Conservation (phyloP, 2,113 vertebrate genomes). For the Cygnus atratus region DNA sequence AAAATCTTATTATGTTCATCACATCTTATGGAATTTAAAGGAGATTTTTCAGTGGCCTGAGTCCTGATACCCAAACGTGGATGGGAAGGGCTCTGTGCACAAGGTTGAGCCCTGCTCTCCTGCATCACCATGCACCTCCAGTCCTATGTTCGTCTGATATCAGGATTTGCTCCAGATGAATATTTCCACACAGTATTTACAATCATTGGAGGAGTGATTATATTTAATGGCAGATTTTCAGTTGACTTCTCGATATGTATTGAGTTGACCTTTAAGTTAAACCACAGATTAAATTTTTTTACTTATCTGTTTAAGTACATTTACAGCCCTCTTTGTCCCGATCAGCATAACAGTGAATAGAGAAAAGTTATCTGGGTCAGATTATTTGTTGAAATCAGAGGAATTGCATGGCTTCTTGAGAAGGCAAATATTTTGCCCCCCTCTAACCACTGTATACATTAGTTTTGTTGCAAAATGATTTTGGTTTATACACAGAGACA, state of each 20-base stretch:
- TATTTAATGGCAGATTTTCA: slow-evolving; percentile 61
- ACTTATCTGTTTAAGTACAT: slow-evolving; percentile 54
- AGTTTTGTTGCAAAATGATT: slow-evolving; percentile 12
- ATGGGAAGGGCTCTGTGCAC: neutral
- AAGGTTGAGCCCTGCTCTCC: neutral
- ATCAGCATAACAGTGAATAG: neutral
- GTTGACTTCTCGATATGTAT: slow-evolving; percentile 69
- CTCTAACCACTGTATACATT: neutral
- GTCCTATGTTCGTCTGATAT: neutral
- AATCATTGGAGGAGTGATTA: slow-evolving; percentile 48
- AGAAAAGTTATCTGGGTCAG: neutral
- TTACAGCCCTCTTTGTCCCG: slow-evolving; percentile 61
- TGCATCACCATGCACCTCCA: neutral
- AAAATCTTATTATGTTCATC: neutral
- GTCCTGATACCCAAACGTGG: neutral
- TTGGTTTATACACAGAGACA: slow-evolving; percentile 35
- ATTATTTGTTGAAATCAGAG: slow-evolving; percentile 38
- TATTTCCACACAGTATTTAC: slow-evolving; percentile 44
- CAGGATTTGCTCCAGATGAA: neutral
- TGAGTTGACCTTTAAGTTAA: slow-evolving; percentile 69
- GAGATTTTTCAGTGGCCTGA: neutral
- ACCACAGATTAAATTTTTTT: slow-evolving; percentile 64
- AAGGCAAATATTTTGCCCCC: slow-evolving; percentile 44
- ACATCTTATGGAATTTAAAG: neutral
- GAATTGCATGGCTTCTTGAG: neutral